A percentile compares a stretch with the other conserved stretches of the same genome.
phyloP scores from a whole-genome alignment of 2,797 vertebrate genomes.

The Sebastes goodei region DNA sequence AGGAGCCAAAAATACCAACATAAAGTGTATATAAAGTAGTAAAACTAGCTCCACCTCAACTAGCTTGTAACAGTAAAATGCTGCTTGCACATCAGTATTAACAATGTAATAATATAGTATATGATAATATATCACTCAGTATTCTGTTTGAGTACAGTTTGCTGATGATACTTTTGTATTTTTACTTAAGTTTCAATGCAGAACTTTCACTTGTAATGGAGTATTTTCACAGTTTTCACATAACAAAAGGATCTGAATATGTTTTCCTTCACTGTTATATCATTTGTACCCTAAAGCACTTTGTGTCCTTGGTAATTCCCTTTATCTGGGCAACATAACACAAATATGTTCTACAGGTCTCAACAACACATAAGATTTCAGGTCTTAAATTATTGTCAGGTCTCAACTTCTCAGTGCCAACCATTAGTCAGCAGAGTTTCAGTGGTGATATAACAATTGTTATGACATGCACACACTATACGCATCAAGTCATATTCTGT shows the following conservation, averaged over 20 bases:
- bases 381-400: background rate
- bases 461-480: background rate
- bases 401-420: conserved; percentile 4
- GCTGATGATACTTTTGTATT: background rate
- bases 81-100: background rate
- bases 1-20: too few species aligned
- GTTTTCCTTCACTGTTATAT: background rate
- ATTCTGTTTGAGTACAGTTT: background rate
- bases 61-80: too few species aligned
- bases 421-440: background rate
- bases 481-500: background rate
- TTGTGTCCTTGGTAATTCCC: background rate
- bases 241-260: background rate
- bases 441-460: background rate
- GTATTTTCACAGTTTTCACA: background rate
- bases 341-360: conserved; percentile 30
- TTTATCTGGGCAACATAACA: background rate
- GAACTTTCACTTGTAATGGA: background rate
- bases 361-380: conserved; percentile 17
- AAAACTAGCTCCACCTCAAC: too few species aligned
- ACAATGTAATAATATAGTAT: background rate
- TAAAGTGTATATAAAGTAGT: too few species aligned
- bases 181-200: background rate
- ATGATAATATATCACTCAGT: background rate
- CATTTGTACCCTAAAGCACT: background rate